Evolutionary conservation across 2,797 vertebrate species (phyloP), one percentile per base, ranked within the genome.

Genomic region (Sebastes jordani): DNA sequence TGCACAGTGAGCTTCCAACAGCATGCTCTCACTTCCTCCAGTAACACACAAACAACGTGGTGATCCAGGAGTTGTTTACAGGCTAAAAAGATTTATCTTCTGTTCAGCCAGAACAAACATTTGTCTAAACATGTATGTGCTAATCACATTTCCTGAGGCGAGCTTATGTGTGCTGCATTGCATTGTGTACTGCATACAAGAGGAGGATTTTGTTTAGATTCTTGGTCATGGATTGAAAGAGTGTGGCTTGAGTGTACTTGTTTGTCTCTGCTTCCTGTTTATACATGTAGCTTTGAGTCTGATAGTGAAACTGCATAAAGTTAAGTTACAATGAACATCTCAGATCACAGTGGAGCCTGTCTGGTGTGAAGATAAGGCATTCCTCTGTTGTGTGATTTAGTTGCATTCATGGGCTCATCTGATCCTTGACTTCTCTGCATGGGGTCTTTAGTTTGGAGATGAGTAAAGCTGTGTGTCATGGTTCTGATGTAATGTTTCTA

Each of bases 1-100:
- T 62, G 30, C 76, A 65, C 46, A 74, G 23, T 55, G 59, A 84
- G 69, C 52, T 78, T 86, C 67, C 58, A 77, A 34, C 71, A 76
- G 89, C 91, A 84, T 84, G 87, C 59, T 79, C 59, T 77, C 61
- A 70, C 69, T 69, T 68, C 69, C 71, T 87, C 29, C 67, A 32
- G 74, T 70, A 83, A 83, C 62, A 73, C 67, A 46, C 65, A 58
- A 63, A 62, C 75, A 54, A 46, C 23, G 23, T 25, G 20, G 5
- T 84, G 63, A 78, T 71, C 60, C 20, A 29, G 70, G 36, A 80
- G 68, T 36, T 32, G 27, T 70, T 84, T 82, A 63, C 32, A 59
- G 25, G 78, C 18, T 64, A 4, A 71, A 71, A 65, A 36, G 1
- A 70, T 55, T 11, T 6, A 67, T 76, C 56, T 49, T 62, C 61